These are phyloP conservation scores for Baccha elongata DNA, from an alignment of 2,888 invertebrate genomes.

Conservation along the genomic window DNA sequence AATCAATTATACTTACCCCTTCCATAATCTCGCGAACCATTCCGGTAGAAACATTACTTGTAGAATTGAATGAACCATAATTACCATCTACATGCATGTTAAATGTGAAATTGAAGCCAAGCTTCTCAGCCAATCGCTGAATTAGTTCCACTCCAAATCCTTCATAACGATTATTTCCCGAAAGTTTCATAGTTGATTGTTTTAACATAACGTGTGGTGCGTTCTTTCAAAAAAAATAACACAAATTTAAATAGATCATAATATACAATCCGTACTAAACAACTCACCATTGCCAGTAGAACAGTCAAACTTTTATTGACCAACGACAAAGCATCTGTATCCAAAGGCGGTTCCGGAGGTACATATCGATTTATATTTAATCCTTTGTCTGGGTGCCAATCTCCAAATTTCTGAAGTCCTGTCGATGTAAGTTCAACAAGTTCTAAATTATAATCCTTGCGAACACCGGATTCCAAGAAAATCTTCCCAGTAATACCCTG, in stretches of 20 bases:
- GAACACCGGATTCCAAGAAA: slow-evolving; percentile 90
- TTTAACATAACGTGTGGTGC: slow-evolving; percentile 94
- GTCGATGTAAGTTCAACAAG: slow-evolving; percentile 86
- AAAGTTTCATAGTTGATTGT: slow-evolving; percentile 85
- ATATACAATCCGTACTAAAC: neutral
- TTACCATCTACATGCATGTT: slow-evolving; percentile 88
- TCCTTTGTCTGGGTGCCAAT: slow-evolving; percentile 87
- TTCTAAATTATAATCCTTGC: slow-evolving; percentile 87
- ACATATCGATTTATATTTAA: slow-evolving; percentile 84
- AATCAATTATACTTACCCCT: slow-evolving; percentile 80
- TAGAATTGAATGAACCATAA: slow-evolving; percentile 87
- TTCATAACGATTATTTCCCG: slow-evolving; percentile 92
- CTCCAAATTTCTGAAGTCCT: slow-evolving; percentile 87
- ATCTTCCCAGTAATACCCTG: slow-evolving; percentile 89
- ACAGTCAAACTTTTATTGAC: slow-evolving; percentile 89
- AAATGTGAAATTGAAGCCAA: slow-evolving; percentile 93
- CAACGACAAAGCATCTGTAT: slow-evolving; percentile 85
- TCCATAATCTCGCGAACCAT: slow-evolving; percentile 94
- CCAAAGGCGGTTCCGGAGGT: slow-evolving; percentile 79
- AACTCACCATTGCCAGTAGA: slow-evolving; percentile 86
- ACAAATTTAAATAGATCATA: neutral
- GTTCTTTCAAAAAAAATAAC: slow-evolving; percentile 84
- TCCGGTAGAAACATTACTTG: slow-evolving; percentile 90
- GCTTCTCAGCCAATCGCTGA: slow-evolving; percentile 88
- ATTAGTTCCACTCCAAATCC: slow-evolving; percentile 95